Percentiles rank a stretch among this genome's conserved stretches.
phyloP scores from a whole-genome alignment of 2,113 vertebrate genomes.

The Aleadryas rufinucha region DNA sequence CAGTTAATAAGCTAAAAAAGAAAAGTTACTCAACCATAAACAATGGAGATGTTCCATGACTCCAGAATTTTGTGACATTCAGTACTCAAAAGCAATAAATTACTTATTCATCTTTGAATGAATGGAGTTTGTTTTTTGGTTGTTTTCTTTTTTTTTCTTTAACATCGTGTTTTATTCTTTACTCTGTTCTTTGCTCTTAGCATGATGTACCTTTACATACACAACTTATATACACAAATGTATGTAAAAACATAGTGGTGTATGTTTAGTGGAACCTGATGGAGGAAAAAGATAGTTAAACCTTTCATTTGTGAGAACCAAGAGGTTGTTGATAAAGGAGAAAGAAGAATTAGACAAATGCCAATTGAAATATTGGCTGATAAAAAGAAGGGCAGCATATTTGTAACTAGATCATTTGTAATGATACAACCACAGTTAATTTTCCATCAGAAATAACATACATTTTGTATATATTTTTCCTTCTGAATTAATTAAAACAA shows the following conservation, averaged over 20 bases:
- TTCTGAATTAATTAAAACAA: not conserved
- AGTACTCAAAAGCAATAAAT: not conserved
- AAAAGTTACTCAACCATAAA: not conserved
- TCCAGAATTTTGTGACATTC: not conserved
- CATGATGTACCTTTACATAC: not conserved
- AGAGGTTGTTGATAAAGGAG: not conserved
- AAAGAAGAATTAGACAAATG: not conserved
- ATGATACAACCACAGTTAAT: not conserved
- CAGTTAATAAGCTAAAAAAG: not conserved
- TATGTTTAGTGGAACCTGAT: not conserved
- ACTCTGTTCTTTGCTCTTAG: not conserved
- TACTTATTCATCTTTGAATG: not conserved
- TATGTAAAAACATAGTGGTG: not conserved
- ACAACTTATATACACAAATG: not conserved
- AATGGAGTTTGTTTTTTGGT: not conserved
- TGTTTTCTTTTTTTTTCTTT: not conserved
- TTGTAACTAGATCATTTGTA: not conserved
- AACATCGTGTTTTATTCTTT: not conserved
- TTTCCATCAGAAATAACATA: not conserved
- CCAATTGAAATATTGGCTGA: not conserved
- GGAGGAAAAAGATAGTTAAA: not conserved
- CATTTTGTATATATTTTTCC: not conserved
- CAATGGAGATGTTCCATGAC: not conserved
- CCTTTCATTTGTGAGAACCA: not conserved
- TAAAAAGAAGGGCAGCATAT: not conserved